Conservation (phyloP, 2,888 invertebrate species). For the Sphecodes monilicornis region DNA sequence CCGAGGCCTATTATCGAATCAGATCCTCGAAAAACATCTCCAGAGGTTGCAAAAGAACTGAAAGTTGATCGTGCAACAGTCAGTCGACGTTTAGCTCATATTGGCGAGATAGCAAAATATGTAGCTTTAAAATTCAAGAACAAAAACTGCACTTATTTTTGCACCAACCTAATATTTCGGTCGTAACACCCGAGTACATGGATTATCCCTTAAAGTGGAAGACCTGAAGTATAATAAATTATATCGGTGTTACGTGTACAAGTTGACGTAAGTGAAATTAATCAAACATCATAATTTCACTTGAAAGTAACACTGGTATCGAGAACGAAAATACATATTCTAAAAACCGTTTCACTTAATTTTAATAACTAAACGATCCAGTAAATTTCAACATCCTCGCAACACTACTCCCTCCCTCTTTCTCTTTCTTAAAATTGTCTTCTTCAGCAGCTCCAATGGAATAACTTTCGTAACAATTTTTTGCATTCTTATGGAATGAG, state of each 20-base stretch:
- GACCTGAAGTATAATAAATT: conserved; percentile 50
- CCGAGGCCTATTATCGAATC: too few relatives aligned
- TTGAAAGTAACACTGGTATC: background rate
- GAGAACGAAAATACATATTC: background rate
- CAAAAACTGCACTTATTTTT: background rate
- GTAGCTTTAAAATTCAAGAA: background rate
- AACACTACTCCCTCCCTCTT: background rate
- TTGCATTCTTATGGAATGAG: conserved; percentile 2
- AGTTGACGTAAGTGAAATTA: background rate
- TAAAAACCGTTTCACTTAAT: background rate
- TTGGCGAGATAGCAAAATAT: too few relatives aligned
- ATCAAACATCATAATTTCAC: background rate
- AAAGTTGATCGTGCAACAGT: too few relatives aligned
- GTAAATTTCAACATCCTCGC: background rate
- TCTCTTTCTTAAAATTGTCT: background rate
- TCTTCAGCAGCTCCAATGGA: background rate
- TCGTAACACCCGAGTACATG: background rate
- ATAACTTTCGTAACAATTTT: background rate
- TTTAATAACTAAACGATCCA: background rate
- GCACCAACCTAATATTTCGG: background rate
- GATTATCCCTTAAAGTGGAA: conserved; percentile 43
- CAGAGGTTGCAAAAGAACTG: too few relatives aligned
- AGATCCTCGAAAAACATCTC: too few relatives aligned
- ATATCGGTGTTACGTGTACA: background rate
- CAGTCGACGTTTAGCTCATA: too few relatives aligned